Evolutionary conservation across 2,888 invertebrate genomes (phyloP).

Genomic region (Busseola fusca): DNA sequence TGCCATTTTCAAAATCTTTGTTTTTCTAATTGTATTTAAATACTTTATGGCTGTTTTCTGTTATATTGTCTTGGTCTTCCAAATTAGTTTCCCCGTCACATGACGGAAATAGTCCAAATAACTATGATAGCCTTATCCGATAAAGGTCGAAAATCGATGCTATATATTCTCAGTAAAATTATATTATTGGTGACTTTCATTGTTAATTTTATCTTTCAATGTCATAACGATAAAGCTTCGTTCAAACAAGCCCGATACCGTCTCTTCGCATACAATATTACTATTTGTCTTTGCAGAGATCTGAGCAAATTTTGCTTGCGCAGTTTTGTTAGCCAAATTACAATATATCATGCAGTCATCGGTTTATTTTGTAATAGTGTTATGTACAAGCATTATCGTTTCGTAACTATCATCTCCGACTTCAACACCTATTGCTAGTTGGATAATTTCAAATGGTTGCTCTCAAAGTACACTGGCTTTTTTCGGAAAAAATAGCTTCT

Average conservation of each 20-base stretch:
- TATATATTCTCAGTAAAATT: slow-evolving; percentile 49
- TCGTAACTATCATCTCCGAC: slow-evolving; percentile 19
- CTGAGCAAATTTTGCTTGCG: slow-evolving; percentile 43
- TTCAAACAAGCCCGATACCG: slow-evolving; percentile 47
- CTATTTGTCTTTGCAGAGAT: slow-evolving; percentile 42
- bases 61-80: neutral
- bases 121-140: slow-evolving; percentile 27
- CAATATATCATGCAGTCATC: slow-evolving; percentile 28
- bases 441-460: neutral
- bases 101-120: slow-evolving; percentile 38
- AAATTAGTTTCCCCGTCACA: neutral
- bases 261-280: slow-evolving; percentile 51
- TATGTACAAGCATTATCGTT: slow-evolving; percentile 24
- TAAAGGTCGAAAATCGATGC: slow-evolving; percentile 45
- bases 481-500: neutral
- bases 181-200: slow-evolving; percentile 67
- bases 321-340: slow-evolving; percentile 33
- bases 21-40: neutral
- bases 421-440: slow-evolving; percentile 4
- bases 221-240: slow-evolving; percentile 70
- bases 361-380: slow-evolving; percentile 28
- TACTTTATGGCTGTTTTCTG: neutral
- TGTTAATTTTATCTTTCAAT: slow-evolving; percentile 78
- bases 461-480: neutral
- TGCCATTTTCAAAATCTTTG: neutral